Base-by-base conservation (phyloP, 2,113 vertebrate species). In the Oryzias curvinotus region DNA sequence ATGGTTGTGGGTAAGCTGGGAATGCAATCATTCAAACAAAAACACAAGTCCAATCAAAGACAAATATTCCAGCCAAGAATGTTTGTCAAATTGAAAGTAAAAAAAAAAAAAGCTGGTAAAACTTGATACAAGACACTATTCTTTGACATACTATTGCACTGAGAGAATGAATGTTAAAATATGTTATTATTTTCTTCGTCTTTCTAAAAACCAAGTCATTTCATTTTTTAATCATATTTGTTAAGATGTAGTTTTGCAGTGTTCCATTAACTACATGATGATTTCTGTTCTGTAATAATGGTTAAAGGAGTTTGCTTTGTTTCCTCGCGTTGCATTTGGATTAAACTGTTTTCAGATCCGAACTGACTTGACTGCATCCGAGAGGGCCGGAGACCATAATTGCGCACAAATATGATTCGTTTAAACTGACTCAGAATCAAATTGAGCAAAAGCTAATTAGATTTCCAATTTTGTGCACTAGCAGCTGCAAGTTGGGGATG, bases 1-100 rank as follows among this genome's bases (percentile, higher is more conserved):
- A 98, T 99, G 97, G 95, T 98, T 1, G 96, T 99, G 3, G 97
- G 97, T 99, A 85, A 94, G 96, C 91, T 7, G 5, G 8, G 8
- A 44, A 17, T 16, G 25, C 5, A 19, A 21, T 23, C 21, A 23
- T 23, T 23, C 21, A 21, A 42, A 19, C 10, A 18, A 23, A 57
- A 30, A 15, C 52, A 10, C 10, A 36, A 36, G 8, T 36, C 10
- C 36, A 36, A 8, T 36, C 8, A 36, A 10, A 36, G 8, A 36
- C 36, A 36, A 36, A 36, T 36, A 8, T 36, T 36, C 21, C 21
- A 23, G 0, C 36, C 36, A 36, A 36, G 3, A 10, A 36, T 12
- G 3, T 36, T 36, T 36, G 36, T 36, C 10, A 10, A 36, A 3
- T 23, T 23, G 21, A 23, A 23, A 23, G 21, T 23, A 23, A 23